These are phyloP conservation scores for Amniataba percoides DNA, from an alignment of 2,797 vertebrate genomes.

Conservation along the genomic window DNA sequence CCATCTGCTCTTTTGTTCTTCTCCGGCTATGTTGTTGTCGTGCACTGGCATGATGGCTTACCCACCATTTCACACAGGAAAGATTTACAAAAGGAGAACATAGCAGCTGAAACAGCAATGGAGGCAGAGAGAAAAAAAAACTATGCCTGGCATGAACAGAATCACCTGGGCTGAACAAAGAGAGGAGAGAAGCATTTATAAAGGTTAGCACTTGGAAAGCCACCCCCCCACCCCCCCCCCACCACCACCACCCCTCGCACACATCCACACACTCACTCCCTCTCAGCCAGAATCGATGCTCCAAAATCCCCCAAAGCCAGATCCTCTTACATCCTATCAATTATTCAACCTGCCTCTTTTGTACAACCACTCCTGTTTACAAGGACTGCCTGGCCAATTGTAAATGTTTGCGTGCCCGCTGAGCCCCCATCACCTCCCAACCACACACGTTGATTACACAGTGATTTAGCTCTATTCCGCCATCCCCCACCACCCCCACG, in stretches of 20 bases:
- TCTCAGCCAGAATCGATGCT: constrained; percentile 86
- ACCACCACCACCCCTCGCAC: constrained; percentile 67
- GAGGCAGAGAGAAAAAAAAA: constrained; percentile 40
- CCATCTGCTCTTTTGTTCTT: constrained; percentile 77
- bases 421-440: constrained; percentile 76
- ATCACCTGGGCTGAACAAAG: constrained; percentile 24
- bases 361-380: constrained; percentile 91
- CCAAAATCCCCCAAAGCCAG: constrained; percentile 83
- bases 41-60: constrained; percentile 50
- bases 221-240: constrained; percentile 75
- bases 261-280: constrained; percentile 34
- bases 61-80: constrained; percentile 59
- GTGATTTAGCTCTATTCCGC: constrained; percentile 73
- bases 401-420: constrained; percentile 87
- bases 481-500: constrained; percentile 36
- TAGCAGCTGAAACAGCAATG: constrained; percentile 22
- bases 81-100: constrained; percentile 42
- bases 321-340: constrained; percentile 88
- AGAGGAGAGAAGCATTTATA: constrained; percentile 69
- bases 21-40: constrained; percentile 54
- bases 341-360: constrained; percentile 90
- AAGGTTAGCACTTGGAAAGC: constrained; percentile 66
- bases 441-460: constrained; percentile 75
- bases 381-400: constrained; percentile 89
- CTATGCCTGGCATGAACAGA: constrained; percentile 33